These are phyloP conservation scores for Oryzias dopingdopingensis DNA, from an alignment of 2,797 vertebrate genomes.

Conservation along the genomic window DNA sequence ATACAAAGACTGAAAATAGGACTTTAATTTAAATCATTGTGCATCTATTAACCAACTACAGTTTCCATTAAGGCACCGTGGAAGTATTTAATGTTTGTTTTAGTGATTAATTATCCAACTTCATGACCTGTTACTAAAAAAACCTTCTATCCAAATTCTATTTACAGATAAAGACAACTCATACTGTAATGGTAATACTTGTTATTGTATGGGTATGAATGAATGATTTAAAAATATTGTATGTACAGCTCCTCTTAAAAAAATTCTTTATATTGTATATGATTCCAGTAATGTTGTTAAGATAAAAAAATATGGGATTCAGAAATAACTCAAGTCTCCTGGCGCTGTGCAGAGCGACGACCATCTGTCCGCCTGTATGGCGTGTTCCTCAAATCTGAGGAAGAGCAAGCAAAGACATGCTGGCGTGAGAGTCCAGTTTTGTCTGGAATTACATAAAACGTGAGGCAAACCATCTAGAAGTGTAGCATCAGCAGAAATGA, in stretches of 20 bases:
- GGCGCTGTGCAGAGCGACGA: constrained; percentile 75
- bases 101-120: constrained; percentile 12
- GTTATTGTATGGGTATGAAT: neutral
- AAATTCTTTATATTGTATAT: constrained; percentile 18
- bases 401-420: neutral
- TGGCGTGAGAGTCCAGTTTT: neutral
- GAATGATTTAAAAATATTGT: constrained; percentile 25
- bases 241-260: constrained; percentile 35
- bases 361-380: constrained; percentile 88
- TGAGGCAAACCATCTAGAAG: too few species aligned
- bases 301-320: neutral
- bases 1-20: constrained; percentile 6
- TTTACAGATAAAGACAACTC: constrained; percentile 54
- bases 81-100: neutral
- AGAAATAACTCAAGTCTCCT: constrained; percentile 70
- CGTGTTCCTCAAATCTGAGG: constrained; percentile 87
- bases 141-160: constrained; percentile 31
- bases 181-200: constrained; percentile 7
- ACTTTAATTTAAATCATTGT: constrained; percentile 26
- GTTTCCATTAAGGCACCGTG: neutral
- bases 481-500: too few species aligned
- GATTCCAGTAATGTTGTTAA: constrained; percentile 14
- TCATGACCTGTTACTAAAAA: constrained; percentile 14
- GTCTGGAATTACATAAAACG: too few species aligned
- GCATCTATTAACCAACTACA: neutral